Conservation (phyloP, 37 sponge, comb jelly and placozoan species). For the Ianthella basta region DNA sequence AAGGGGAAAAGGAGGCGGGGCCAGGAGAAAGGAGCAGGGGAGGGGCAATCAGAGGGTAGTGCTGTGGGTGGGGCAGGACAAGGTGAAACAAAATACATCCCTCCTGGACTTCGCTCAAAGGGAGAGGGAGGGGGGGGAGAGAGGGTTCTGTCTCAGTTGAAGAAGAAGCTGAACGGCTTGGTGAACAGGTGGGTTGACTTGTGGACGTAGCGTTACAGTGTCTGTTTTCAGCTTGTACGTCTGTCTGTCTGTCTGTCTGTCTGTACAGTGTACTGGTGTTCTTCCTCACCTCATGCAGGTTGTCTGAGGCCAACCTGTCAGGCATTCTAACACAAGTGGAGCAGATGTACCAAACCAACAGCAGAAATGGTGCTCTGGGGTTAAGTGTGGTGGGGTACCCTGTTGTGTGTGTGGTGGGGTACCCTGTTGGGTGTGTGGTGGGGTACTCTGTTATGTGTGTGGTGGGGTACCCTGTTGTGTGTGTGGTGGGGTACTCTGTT, state of each 20-base stretch:
- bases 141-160: slow-evolving; percentile 28
- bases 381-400: too few species aligned
- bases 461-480: too few species aligned
- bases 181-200: slow-evolving; percentile 66
- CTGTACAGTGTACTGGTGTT: not conserved
- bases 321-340: slow-evolving; percentile 61
- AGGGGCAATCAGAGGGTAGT: slow-evolving; percentile 20
- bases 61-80: slow-evolving; percentile 49
- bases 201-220: not conserved
- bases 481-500: too few species aligned
- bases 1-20: not conserved
- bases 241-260: not conserved
- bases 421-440: too few species aligned
- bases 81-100: not conserved
- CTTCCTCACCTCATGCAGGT: slow-evolving; percentile 25
- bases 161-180: slow-evolving; percentile 62
- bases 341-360: slow-evolving; percentile 59
- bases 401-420: too few species aligned
- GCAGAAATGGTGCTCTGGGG: slow-evolving; percentile 73
- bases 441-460: too few species aligned
- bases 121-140: not conserved
- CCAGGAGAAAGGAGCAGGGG: not conserved
- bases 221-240: not conserved
- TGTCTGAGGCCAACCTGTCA: slow-evolving; percentile 77
- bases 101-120: not conserved